Base-by-base conservation (phyloP, 2,888 invertebrate species). In the Lepetodrilus schrolli region DNA sequence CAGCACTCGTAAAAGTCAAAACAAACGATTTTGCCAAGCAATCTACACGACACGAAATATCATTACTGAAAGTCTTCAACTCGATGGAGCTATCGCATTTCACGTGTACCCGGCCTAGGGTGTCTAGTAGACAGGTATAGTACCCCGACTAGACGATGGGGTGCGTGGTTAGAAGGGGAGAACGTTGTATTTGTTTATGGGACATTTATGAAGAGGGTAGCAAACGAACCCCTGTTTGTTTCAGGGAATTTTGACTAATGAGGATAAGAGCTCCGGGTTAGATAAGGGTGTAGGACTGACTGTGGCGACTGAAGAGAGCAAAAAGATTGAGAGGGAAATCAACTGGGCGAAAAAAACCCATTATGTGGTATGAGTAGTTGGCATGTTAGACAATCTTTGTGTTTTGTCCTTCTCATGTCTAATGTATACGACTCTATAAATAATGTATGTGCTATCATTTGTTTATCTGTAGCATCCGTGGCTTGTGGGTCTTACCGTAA, bases 1-100 rank as follows among this genome's bases (percentile, higher is more conserved):
- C 47, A 68, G 68, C 68, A 68, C 68, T 68, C 68, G n/a, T 30
- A 68, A 47, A 68, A 68, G 68, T 68, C 68, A 68, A 68, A 68
- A 68, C 68, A 68, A 68, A 47, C 21, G 68, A 23, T 43, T 68
- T 68, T 43, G 47, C 68, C 30, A 26, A 8, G 68, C 68, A 68
- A 47, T 68, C 43, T 47, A 68, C 23, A 43, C 68, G 68, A 26
- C 68, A 68, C 43, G 43, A 21, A 68, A 68, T 68, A 47, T 21
- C 43, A 68, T 68, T 68, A 68, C 47, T 68, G 23, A 8, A 43
- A 13, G 47, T 30, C 30, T 38, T 10, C 23, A 17, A 43, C 23
- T 68, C 43, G 47, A 47, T 68, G n/a, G 43, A 30, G 13, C 26
- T 23, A 58, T 58, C 58, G n/a, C 7, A n/a, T 58, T 58, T n/a